These are phyloP conservation scores for Anser cygnoides DNA, from an alignment of 2,113 vertebrate species.

Conservation along the genomic window DNA sequence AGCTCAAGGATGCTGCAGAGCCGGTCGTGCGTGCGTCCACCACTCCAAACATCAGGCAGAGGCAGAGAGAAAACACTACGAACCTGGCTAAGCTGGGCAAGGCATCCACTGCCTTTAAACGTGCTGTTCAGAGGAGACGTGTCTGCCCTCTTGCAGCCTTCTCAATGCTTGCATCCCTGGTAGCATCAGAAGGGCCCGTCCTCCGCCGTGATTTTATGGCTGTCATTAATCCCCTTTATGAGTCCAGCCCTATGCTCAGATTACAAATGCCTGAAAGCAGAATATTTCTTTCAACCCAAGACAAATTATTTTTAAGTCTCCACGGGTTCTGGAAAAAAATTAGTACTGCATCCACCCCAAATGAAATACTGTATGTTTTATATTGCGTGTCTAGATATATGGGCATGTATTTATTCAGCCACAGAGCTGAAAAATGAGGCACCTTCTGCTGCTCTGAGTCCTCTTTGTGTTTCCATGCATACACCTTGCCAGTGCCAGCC, in stretches of 20 bases:
- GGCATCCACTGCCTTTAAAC: background rate
- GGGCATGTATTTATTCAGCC: background rate
- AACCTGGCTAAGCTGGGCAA: background rate
- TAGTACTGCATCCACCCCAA: background rate
- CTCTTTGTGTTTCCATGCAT: background rate
- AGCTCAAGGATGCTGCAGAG: background rate
- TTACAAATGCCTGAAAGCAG: slow-evolving; percentile 25
- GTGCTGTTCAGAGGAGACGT: background rate
- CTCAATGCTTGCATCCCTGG: background rate
- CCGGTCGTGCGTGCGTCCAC: background rate
- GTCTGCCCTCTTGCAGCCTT: background rate
- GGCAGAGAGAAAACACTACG: background rate
- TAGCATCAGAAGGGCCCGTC: slow-evolving; percentile 18
- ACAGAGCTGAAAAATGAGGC: background rate
- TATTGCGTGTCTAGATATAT: background rate
- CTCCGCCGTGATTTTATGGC: background rate
- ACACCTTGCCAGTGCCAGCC: background rate
- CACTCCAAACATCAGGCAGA: background rate
- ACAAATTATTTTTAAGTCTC: slow-evolving; percentile 7
- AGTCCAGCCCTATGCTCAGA: slow-evolving; percentile 6
- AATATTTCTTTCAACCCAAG: slow-evolving; percentile 27
- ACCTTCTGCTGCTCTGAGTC: background rate
- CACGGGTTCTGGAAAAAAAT: background rate
- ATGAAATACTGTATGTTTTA: background rate
- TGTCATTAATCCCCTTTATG: slow-evolving; percentile 43